A percentile compares a stretch with the other conserved stretches of the same genome.
These are phyloP conservation scores for Erythrocebus patas DNA, from an alignment of 2,113 vertebrate species.

Conservation along the genomic window DNA sequence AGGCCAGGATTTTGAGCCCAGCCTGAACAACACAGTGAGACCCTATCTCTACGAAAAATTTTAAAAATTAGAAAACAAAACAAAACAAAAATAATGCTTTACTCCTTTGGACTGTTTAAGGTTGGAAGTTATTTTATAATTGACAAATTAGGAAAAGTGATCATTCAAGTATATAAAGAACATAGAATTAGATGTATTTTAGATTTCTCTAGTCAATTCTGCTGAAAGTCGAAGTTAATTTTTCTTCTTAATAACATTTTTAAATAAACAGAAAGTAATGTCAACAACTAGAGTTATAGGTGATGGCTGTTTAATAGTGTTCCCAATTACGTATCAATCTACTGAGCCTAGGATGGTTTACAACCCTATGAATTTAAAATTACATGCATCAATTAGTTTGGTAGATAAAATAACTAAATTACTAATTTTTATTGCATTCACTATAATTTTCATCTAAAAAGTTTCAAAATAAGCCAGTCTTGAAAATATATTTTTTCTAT, in stretches of 20 bases:
- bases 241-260: not conserved
- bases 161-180: not conserved
- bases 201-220: conserved; percentile 6
- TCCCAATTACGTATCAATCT: not conserved
- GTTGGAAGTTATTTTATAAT: not conserved
- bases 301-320: not conserved
- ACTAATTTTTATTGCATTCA: conserved; percentile 19
- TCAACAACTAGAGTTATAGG: not conserved
- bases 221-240: not conserved
- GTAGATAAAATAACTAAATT: conserved; percentile 28
- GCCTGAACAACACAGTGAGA: too few species aligned
- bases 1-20: too few species aligned
- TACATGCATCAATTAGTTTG: not conserved
- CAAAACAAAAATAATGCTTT: not conserved
- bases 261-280: not conserved
- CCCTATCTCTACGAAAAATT: too few species aligned
- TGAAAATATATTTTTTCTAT: conserved; percentile 16
- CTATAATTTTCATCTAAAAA: not conserved
- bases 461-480: conserved; percentile 5
- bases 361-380: conserved; percentile 1
- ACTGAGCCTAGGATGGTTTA: not conserved
- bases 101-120: not conserved
- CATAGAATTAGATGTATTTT: conserved; percentile 1
- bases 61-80: too few species aligned
- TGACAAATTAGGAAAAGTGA: not conserved